Evolutionary conservation across 2,888 invertebrate species (phyloP).

Genomic region (Mythimna albipuncta): DNA sequence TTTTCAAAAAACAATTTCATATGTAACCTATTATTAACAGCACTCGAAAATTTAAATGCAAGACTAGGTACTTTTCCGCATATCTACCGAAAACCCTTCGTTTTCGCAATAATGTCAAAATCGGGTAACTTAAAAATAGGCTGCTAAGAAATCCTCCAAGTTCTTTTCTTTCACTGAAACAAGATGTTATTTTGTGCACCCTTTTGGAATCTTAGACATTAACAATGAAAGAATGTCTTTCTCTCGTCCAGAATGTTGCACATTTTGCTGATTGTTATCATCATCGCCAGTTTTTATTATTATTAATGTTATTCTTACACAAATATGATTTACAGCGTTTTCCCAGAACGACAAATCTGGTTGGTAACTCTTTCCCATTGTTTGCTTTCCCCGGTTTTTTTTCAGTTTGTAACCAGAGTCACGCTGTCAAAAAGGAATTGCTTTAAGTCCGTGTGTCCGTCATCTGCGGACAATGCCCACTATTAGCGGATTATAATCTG

Average conservation of each 20-base stretch:
- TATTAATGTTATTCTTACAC: conserved; percentile 73
- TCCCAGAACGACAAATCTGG: conserved; percentile 77
- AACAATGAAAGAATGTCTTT: conserved; percentile 46
- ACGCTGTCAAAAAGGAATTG: conserved; percentile 72
- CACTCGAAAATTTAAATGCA: no score
- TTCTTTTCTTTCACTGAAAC: conserved; percentile 6
- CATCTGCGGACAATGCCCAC: conserved; percentile 89
- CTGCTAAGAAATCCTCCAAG: conserved; percentile 5
- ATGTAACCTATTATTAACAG: no score
- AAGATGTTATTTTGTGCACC: conserved; percentile 9
- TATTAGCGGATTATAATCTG: conserved; percentile 88
- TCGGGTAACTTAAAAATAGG: background rate
- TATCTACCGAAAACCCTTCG: no score
- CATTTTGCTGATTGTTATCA: conserved; percentile 65
- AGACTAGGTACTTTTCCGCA: no score
- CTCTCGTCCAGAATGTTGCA: conserved; percentile 52
- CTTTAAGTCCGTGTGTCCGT: conserved; percentile 80
- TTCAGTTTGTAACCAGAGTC: conserved; percentile 68
- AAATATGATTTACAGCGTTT: conserved; percentile 84
- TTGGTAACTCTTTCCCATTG: conserved; percentile 86
- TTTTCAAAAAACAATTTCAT: no score
- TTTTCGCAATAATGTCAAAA: background rate
- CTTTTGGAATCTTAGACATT: conserved; percentile 25
- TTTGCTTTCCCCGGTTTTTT: conserved; percentile 67
- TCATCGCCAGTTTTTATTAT: conserved; percentile 45